phyloP scores from a whole-genome alignment of 2,113 vertebrate genomes.

The Urocynchramus pylzowi region DNA sequence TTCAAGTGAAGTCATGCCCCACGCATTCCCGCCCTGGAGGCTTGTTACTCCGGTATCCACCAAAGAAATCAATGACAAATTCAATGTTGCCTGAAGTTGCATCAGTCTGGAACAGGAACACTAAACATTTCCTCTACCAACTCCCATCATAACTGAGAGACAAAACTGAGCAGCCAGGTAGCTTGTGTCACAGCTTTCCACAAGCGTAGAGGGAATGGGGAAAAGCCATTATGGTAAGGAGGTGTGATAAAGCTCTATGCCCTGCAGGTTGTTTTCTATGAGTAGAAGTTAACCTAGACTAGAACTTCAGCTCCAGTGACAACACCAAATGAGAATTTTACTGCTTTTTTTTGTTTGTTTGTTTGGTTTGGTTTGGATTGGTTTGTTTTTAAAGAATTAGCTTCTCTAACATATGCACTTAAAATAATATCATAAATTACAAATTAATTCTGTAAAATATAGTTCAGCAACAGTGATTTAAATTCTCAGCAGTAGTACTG shows the following conservation, averaged over 20 bases:
- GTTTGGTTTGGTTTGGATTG: background rate
- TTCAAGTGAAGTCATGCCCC: accelerated
- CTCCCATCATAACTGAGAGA: background rate
- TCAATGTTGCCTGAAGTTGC: background rate
- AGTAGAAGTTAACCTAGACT: background rate
- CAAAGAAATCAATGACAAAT: background rate
- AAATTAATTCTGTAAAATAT: background rate
- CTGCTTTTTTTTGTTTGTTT: background rate
- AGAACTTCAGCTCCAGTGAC: background rate
- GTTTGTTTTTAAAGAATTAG: background rate
- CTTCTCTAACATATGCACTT: background rate
- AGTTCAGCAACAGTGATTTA: background rate
- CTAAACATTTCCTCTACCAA: background rate
- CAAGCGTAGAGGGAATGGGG: background rate
- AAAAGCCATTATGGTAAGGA: background rate
- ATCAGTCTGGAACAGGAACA: background rate
- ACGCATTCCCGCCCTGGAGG: accelerated
- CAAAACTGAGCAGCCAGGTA: background rate
- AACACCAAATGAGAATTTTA: background rate
- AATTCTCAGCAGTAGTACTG: background rate
- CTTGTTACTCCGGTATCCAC: background rate
- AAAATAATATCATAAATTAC: background rate
- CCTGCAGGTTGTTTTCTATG: background rate
- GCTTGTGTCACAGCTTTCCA: background rate
- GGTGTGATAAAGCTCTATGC: background rate